Percentiles rank a stretch among this genome's conserved stretches.
phyloP scores from a whole-genome alignment of 2,888 invertebrate species.

The Coenonympha arcania region DNA sequence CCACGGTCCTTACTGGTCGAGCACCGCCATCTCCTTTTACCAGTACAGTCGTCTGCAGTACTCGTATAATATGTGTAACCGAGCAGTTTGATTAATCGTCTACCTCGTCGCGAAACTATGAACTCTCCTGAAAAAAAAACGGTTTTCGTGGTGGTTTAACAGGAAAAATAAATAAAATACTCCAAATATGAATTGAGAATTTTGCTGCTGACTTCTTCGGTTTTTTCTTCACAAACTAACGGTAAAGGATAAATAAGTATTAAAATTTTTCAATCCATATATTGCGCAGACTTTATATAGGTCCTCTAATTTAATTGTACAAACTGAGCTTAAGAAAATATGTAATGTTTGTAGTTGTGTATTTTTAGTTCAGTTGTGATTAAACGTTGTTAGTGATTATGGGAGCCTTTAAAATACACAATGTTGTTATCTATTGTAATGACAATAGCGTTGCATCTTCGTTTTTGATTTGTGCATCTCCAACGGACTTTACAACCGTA shows the following conservation, averaged over 20 bases:
- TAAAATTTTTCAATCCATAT: too few relatives aligned
- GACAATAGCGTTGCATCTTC: background rate
- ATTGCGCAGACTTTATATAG: too few relatives aligned
- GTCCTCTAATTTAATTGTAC: too few relatives aligned
- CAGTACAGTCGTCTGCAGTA: constrained; percentile 20
- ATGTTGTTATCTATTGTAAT: constrained; percentile 2
- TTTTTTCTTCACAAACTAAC: too few relatives aligned
- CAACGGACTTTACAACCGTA: background rate
- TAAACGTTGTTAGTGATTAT: constrained; percentile 23
- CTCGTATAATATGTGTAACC: constrained; percentile 35
- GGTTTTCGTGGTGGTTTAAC: background rate
- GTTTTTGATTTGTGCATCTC: constrained; percentile 5
- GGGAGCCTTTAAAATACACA: constrained; percentile 4
- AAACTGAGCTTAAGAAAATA: too few relatives aligned
- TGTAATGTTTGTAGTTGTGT: too few relatives aligned
- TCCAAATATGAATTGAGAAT: background rate
- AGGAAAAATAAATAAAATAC: background rate
- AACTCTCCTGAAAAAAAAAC: constrained; percentile 22
- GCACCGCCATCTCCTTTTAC: constrained; percentile 31
- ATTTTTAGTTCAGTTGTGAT: too few relatives aligned
- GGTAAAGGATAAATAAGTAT: too few relatives aligned
- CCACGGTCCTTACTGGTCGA: constrained; percentile 28
- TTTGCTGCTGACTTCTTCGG: too few relatives aligned
- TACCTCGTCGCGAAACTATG: constrained; percentile 33
- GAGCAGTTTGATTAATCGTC: constrained; percentile 32